Conservation (phyloP, 2,113 vertebrate species). For the Nyctereutes procyonoides region DNA sequence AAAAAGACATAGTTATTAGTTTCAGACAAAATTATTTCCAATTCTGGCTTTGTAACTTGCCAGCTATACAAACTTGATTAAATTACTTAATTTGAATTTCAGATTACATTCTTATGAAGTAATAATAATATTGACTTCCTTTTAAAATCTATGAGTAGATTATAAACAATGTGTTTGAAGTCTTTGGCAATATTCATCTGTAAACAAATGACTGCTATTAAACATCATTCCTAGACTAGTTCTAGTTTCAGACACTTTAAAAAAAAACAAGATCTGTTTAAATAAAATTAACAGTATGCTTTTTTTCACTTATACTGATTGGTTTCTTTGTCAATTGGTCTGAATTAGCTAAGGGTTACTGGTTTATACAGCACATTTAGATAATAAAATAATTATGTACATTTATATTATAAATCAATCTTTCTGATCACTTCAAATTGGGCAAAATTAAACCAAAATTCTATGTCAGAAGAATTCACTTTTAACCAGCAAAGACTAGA, state of each 20-base stretch:
- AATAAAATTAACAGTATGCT: not conserved
- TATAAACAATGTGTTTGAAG: not conserved
- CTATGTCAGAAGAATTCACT: not conserved
- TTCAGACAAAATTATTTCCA: not conserved
- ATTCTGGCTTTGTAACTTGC: not conserved
- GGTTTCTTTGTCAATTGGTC: not conserved
- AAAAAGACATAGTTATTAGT: not conserved
- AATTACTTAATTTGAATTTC: slow-evolving; percentile 14
- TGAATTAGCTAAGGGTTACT: not conserved
- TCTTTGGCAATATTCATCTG: not conserved
- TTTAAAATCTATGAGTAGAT: not conserved
- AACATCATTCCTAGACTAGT: not conserved
- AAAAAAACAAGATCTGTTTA: not conserved
- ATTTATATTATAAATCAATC: not conserved
- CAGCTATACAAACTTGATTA: not conserved
- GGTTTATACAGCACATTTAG: not conserved
- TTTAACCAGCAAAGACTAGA: not conserved
- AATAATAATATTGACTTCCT: not conserved
- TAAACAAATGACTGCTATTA: not conserved
- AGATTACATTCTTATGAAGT: not conserved
- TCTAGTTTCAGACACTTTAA: not conserved
- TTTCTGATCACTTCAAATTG: not conserved
- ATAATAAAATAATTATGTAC: not conserved
- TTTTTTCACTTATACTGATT: not conserved
- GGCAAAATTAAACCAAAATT: not conserved